Evolutionary conservation across 1,140 invertebrate genomes (phyloP).

Genomic region (Hydropsyche tenuis): DNA sequence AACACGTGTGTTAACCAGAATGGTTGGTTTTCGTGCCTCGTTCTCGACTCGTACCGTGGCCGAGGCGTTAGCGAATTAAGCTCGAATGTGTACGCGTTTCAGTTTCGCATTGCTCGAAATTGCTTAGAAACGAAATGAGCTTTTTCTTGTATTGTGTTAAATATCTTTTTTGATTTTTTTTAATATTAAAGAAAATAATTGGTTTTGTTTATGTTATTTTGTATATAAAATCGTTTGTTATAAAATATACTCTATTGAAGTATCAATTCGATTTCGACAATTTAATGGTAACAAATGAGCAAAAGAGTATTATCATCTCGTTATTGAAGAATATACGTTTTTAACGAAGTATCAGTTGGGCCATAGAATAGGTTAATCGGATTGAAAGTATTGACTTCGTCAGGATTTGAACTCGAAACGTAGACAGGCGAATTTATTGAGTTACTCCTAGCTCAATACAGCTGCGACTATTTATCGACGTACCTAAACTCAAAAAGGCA

Average conservation of each 20-base stretch:
- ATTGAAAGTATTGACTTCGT: slow-evolving; percentile 15
- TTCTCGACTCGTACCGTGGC: background rate
- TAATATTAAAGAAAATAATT: too few species aligned
- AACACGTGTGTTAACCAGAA: slow-evolving; percentile 25
- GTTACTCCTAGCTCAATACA: background rate
- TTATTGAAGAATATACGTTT: background rate
- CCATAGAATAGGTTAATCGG: background rate
- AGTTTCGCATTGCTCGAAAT: too few species aligned
- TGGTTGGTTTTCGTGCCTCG: slow-evolving; percentile 15
- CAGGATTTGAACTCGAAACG: background rate
- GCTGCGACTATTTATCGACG: slow-evolving; percentile 18
- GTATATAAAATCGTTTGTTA: too few species aligned
- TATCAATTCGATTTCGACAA: too few species aligned
- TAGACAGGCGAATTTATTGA: background rate
- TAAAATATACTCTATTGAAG: too few species aligned
- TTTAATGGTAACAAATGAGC: too few species aligned
- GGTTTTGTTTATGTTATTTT: too few species aligned
- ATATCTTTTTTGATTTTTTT: too few species aligned
- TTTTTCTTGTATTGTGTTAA: too few species aligned
- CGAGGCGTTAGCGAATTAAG: background rate
- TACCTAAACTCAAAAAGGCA: background rate
- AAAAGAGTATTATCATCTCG: too few species aligned
- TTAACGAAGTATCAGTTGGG: background rate
- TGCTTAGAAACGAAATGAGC: too few species aligned
- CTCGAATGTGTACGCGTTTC: too few species aligned